A percentile compares a stretch with the other conserved stretches of the same genome.
Evolutionary conservation across 2,888 invertebrate genomes (phyloP).

Genomic region (Cylindroiulus punctatus): DNA sequence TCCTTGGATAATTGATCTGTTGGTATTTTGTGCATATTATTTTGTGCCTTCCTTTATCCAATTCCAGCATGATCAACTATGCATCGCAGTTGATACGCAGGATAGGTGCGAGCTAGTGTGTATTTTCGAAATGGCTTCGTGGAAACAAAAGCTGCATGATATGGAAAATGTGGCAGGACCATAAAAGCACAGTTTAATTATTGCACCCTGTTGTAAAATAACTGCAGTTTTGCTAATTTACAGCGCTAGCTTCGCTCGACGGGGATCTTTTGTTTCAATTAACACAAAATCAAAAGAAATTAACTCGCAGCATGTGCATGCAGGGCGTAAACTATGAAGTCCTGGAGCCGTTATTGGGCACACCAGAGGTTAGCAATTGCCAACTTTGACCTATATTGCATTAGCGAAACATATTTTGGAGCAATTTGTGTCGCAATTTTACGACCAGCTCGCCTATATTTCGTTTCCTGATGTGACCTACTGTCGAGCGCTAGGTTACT

Average conservation of each 20-base stretch:
- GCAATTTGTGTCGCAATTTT: not conserved
- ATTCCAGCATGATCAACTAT: too few relatives aligned
- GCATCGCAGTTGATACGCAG: too few relatives aligned
- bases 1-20: too few relatives aligned
- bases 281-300: not conserved
- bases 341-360: not conserved
- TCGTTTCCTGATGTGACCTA: not conserved
- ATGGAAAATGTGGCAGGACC: not conserved
- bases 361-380: constrained; percentile 23
- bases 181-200: not conserved
- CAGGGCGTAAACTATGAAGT: not conserved
- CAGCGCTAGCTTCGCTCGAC: not conserved
- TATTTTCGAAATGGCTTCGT: too few relatives aligned
- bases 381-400: constrained; percentile 28
- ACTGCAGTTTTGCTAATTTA: not conserved
- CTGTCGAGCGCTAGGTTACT: not conserved
- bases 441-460: not conserved
- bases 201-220: not conserved
- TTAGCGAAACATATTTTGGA: not conserved
- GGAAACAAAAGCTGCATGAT: not conserved
- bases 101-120: too few relatives aligned
- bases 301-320: not conserved
- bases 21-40: too few relatives aligned
- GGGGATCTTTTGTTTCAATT: constrained; percentile 24
- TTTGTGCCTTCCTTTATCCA: too few relatives aligned